Base-by-base conservation (phyloP, 92 coral and sea anemone genomes). In the Siderastrea siderea region DNA sequence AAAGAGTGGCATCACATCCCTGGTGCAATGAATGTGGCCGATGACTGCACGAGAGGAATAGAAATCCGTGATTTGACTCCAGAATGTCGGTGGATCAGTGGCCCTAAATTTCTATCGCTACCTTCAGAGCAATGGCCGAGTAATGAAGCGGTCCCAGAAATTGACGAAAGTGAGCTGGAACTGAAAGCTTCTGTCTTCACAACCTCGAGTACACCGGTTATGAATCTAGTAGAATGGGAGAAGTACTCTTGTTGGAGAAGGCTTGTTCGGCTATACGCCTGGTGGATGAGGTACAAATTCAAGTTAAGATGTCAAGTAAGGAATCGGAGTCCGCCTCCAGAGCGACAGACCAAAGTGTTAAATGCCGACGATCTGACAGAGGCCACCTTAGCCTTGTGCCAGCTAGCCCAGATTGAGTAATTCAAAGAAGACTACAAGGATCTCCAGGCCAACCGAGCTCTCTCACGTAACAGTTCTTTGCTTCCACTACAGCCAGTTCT, bases 1-100 rank as follows among this genome's bases (percentile, higher is more conserved):
- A 86, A 70, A 11, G 84, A 89, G 81, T 83, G 92, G 89, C 89
- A 81, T 17, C 85, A 68, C 59, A 72, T 83, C 19, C 89, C 89
- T 0, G 89, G 92, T 44, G 13, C 6, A 14, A 73, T 75, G 0
- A 89, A 89, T 50, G 84, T 86, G 38, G 85, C 86, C 2, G 92
- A 89, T 45, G 85, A 83, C 38, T 26, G 38, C 38, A 26, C 38
- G 38, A 26, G 38, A 26, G 38, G 38, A 26, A 26, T 26, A 26
- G 0, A 26, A 26, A 0, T 26, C 38, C 38, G 38, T 26, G 38
- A 59, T 1, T 73, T 88, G 19, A 77, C 79, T 7, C 75, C 92
- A 1, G 44, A 47, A 46, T 77, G 89, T 68, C 83, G 89, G 3
- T 89, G 92, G 85, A 77, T 80, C 79, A 75, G 60, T 43, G 89